These are phyloP conservation scores for Eupithecia subfuscata DNA, from an alignment of 2,888 invertebrate genomes.

Conservation along the genomic window DNA sequence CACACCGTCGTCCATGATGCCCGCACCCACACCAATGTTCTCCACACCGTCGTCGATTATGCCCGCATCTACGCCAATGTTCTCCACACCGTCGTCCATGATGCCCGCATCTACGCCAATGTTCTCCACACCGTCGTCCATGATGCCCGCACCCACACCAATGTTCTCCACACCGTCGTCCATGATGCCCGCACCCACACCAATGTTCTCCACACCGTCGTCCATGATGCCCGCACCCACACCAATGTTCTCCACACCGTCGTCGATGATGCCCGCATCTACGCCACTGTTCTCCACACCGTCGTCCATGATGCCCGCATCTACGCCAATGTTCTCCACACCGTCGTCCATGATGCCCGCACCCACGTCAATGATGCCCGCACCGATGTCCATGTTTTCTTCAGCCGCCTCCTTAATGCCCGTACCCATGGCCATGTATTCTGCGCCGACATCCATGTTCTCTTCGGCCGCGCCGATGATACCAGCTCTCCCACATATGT, in stretches of 20 bases:
- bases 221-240: not conserved
- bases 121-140: not conserved
- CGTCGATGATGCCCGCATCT: not conserved
- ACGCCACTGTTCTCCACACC: not conserved
- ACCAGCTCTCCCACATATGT: not conserved
- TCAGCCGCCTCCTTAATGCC: not conserved
- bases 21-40: not conserved
- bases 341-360: not conserved
- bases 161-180: too few species aligned
- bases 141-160: not conserved
- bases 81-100: not conserved
- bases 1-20: too few species aligned
- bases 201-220: too few species aligned
- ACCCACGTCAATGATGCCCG: not conserved
- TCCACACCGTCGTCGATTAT: not conserved
- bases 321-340: not conserved
- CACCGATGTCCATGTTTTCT: not conserved
- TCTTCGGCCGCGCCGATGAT: not conserved
- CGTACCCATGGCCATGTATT: not conserved
- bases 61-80: not conserved
- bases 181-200: too few species aligned
- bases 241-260: not conserved
- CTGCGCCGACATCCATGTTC: not conserved
- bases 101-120: not conserved
- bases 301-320: not conserved